These are phyloP conservation scores for Pygocentrus nattereri DNA, from an alignment of 2,797 vertebrate genomes.

Conservation along the genomic window DNA sequence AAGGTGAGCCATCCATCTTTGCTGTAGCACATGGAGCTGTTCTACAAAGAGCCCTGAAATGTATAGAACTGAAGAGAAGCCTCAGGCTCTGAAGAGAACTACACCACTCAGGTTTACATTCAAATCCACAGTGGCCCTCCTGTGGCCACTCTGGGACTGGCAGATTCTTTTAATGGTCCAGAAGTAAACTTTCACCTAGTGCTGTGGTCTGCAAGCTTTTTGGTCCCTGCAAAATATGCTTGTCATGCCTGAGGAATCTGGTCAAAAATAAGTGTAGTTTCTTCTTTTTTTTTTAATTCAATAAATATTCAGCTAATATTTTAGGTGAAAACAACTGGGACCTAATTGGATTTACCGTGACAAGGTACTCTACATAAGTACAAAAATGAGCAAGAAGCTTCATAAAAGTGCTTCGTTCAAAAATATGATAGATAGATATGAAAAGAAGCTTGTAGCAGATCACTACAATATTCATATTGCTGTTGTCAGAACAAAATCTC, in stretches of 20 bases:
- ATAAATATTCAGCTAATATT: too few species aligned
- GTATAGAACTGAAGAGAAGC: slow-evolving; percentile 37
- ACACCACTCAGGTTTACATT: slow-evolving; percentile 32
- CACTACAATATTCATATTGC: too few species aligned
- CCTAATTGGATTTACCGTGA: too few species aligned
- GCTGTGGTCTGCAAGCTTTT: background rate
- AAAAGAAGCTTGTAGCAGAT: too few species aligned
- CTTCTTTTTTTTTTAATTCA: too few species aligned
- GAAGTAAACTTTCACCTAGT: slow-evolving; percentile 15
- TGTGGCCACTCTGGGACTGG: slow-evolving; percentile 30
- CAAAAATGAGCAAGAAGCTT: too few species aligned
- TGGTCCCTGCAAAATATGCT: background rate
- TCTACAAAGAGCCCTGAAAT: slow-evolving; percentile 22
- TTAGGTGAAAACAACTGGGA: too few species aligned
- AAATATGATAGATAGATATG: too few species aligned
- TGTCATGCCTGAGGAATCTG: background rate
- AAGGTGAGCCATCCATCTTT: slow-evolving; percentile 57
- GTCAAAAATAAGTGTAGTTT: background rate
- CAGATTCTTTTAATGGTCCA: slow-evolving; percentile 13
- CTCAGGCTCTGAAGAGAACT: slow-evolving; percentile 42
- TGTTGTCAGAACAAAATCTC: too few species aligned
- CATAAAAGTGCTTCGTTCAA: too few species aligned
- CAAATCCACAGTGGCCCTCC: slow-evolving; percentile 29
- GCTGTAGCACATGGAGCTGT: slow-evolving; percentile 21
- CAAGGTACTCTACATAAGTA: too few species aligned